phyloP scores from a whole-genome alignment of 2,888 invertebrate genomes.

The Nysson spinosus region DNA sequence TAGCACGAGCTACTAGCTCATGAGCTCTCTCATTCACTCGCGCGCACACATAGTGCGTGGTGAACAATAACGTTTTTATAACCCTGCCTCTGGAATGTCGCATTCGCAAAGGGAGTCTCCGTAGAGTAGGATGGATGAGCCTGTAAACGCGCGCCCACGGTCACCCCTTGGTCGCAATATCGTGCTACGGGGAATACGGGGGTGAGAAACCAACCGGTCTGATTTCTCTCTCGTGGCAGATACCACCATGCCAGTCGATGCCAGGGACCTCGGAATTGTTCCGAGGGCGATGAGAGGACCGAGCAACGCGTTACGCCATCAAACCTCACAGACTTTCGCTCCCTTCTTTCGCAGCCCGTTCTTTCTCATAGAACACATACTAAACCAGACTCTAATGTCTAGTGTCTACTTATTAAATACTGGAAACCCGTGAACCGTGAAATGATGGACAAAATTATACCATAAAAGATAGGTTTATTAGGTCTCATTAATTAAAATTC shows the following conservation, averaged over 20 bases:
- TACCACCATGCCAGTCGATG: slow-evolving; percentile 29
- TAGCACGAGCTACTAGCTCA: slow-evolving; percentile 18
- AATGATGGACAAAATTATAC: too few species aligned
- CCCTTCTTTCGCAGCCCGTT: background rate
- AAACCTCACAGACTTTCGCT: background rate
- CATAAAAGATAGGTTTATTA: too few species aligned
- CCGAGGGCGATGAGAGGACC: slow-evolving; percentile 24
- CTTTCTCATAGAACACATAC: background rate
- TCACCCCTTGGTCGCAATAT: slow-evolving; percentile 53
- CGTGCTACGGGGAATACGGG: slow-evolving; percentile 45
- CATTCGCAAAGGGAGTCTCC: slow-evolving; percentile 30
- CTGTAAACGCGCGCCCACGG: slow-evolving; percentile 51
- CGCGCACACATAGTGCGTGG: slow-evolving; percentile 41
- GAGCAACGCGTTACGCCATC: slow-evolving; percentile 6
- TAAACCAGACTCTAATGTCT: too few species aligned
- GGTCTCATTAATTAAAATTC: too few species aligned
- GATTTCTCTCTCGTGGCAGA: slow-evolving; percentile 49
- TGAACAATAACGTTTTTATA: slow-evolving; percentile 62
- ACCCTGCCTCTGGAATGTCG: slow-evolving; percentile 44
- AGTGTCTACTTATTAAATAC: too few species aligned
- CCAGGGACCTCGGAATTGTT: slow-evolving; percentile 42
- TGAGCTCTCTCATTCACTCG: background rate
- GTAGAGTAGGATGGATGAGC: slow-evolving; percentile 56
- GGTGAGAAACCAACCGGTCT: slow-evolving; percentile 26
- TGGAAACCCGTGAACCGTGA: too few species aligned